A percentile compares a stretch with the other conserved stretches of the same genome.
These are phyloP conservation scores for Hesperophylax magnus DNA, from an alignment of 1,140 invertebrate genomes.

Conservation along the genomic window DNA sequence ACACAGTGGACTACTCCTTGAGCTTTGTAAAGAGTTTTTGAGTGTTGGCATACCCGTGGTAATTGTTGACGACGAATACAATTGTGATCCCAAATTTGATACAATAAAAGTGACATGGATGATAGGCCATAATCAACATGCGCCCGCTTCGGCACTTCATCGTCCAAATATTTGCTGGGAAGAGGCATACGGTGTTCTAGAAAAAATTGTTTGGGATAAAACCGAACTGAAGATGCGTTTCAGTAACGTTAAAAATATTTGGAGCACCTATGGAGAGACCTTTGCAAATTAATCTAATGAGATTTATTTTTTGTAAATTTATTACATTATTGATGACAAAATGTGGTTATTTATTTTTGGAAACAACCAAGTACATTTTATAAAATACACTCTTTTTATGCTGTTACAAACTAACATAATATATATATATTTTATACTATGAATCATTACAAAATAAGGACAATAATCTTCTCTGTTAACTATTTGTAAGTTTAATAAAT, in stretches of 20 bases:
- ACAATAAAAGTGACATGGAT: slow-evolving; percentile 1
- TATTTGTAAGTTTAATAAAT: too few relatives aligned
- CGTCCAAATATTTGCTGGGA: not conserved
- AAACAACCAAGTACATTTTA: too few relatives aligned
- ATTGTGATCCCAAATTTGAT: not conserved
- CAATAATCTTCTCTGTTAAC: too few relatives aligned
- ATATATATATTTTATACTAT: too few relatives aligned
- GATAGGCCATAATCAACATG: not conserved
- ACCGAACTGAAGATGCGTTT: slow-evolving; percentile 36
- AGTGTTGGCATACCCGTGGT: slow-evolving; percentile 43
- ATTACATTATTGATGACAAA: too few relatives aligned
- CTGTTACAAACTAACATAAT: too few relatives aligned
- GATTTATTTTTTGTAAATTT: not conserved
- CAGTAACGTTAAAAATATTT: slow-evolving; percentile 45
- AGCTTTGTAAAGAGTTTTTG: slow-evolving; percentile 45
- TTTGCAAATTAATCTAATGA: slow-evolving; percentile 45
- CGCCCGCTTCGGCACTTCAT: not conserved
- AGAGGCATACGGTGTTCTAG: not conserved
- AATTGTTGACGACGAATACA: not conserved
- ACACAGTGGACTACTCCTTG: not conserved
- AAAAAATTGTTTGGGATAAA: not conserved
- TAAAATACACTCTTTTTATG: too few relatives aligned
- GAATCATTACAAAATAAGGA: too few relatives aligned
- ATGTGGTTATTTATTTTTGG: too few relatives aligned
- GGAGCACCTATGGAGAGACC: slow-evolving; percentile 51